These are phyloP conservation scores for Gortyna flavago DNA, from an alignment of 2,888 invertebrate species.

Conservation along the genomic window DNA sequence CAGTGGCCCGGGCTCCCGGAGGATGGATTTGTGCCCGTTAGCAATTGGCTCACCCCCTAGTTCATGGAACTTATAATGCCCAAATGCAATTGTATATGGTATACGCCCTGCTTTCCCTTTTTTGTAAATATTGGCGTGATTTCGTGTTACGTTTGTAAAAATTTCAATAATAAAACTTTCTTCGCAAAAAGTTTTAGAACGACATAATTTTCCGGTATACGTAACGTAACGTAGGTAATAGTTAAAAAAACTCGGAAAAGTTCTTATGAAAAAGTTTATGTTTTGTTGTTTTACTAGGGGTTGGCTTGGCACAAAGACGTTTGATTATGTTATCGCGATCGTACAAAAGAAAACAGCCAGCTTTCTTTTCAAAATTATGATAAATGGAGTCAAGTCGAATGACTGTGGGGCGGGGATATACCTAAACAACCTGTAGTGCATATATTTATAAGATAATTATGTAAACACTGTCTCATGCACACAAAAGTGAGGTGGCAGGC, in stretches of 20 bases:
- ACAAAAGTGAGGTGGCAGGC: no score
- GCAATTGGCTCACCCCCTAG: no score
- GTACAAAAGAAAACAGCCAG: conserved; percentile 4
- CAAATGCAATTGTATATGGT: not conserved
- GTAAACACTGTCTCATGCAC: no score
- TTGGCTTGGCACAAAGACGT: conserved; percentile 3
- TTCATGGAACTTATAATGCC: not conserved
- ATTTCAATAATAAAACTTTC: not conserved
- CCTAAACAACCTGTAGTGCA: not conserved
- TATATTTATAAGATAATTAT: not conserved
- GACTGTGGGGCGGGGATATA: not conserved
- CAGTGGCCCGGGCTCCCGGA: not conserved
- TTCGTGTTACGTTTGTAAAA: conserved; percentile 4
- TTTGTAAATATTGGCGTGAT: not conserved
- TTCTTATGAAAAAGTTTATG: not conserved
- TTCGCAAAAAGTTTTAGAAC: conserved; percentile 9
- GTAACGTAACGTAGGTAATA: conserved; percentile 26
- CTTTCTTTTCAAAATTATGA: not conserved
- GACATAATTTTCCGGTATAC: conserved; percentile 16
- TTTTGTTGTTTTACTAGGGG: conserved; percentile 22
- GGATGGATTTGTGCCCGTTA: not conserved
- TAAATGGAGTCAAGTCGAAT: not conserved
- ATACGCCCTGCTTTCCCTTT: not conserved
- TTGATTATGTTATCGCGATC: conserved; percentile 6
- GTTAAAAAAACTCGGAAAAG: conserved; percentile 7